These are phyloP conservation scores for Orius insidiosus DNA, from an alignment of 1,140 invertebrate genomes.

Conservation along the genomic window DNA sequence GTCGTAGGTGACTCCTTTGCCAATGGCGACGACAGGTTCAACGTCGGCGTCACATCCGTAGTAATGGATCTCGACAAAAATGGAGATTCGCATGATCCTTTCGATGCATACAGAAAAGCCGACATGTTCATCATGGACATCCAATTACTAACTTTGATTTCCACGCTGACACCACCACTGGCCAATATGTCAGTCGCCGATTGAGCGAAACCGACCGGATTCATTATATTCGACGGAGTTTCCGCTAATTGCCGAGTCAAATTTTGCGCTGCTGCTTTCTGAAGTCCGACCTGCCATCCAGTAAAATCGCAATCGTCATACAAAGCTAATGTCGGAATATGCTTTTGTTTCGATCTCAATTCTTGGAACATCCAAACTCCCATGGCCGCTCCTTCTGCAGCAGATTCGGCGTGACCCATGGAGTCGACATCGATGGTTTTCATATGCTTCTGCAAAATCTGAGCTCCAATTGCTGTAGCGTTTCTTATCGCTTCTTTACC, in stretches of 20 bases:
- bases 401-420: conserved; percentile 50
- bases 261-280: conserved; percentile 41
- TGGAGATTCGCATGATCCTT: conserved; percentile 41
- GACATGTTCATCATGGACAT: conserved; percentile 33
- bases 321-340: conserved; percentile 18
- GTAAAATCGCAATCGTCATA: conserved; percentile 25
- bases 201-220: conserved; percentile 38
- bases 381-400: conserved; percentile 52
- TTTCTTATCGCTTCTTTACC: conserved; percentile 45
- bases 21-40: conserved; percentile 26
- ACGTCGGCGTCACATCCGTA: conserved; percentile 25
- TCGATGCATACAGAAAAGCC: conserved; percentile 38
- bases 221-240: conserved; percentile 42
- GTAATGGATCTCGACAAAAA: conserved; percentile 28
- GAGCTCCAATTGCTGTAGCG: conserved; percentile 43
- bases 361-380: conserved; percentile 47
- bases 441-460: conserved; percentile 27
- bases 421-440: conserved; percentile 38
- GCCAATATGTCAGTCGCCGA: conserved; percentile 28
- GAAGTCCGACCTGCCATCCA: conserved; percentile 34
- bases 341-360: conserved; percentile 19
- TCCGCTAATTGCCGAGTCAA: conserved; percentile 39
- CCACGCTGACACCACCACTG: conserved; percentile 29
- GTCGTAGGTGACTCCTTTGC: conserved; percentile 46
- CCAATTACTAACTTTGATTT: conserved; percentile 28